Percentiles rank a stretch among this genome's conserved stretches.
These are phyloP conservation scores for Tragulus kanchil DNA, from an alignment of 2,113 vertebrate genomes.

Conservation along the genomic window DNA sequence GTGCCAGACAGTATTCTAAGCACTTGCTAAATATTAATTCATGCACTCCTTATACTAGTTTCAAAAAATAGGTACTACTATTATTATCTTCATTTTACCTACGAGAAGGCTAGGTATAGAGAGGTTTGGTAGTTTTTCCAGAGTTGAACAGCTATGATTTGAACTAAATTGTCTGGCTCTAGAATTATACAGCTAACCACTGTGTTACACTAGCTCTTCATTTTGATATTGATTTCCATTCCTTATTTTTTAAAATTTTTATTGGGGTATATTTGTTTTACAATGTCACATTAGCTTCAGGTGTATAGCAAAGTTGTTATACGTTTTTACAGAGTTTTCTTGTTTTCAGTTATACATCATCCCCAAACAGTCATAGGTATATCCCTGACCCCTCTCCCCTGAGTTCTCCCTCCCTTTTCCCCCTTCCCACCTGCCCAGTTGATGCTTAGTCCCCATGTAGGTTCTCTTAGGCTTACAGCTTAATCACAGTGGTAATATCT, in stretches of 20 bases:
- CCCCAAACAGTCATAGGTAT: too few species aligned
- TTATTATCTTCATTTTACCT: not conserved
- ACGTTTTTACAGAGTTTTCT: too few species aligned
- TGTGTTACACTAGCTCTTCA: not conserved
- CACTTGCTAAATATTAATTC: conserved; percentile 17
- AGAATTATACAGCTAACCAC: not conserved
- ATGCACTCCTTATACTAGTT: not conserved
- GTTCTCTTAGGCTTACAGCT: too few species aligned
- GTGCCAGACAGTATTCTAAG: not conserved
- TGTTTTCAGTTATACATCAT: too few species aligned
- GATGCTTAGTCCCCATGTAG: too few species aligned
- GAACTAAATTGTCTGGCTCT: not conserved
- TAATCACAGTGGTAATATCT: too few species aligned
- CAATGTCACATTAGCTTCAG: too few species aligned
- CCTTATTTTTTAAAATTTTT: not conserved
- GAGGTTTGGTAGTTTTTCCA: not conserved
- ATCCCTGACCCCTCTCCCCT: too few species aligned
- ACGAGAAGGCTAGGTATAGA: not conserved
- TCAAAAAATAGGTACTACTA: not conserved
- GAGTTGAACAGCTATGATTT: not conserved
- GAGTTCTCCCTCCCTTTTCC: too few species aligned
- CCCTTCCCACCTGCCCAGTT: too few species aligned
- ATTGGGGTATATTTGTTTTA: too few species aligned
- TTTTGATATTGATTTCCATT: not conserved
- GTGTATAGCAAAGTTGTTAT: too few species aligned